A percentile compares a stretch with the other conserved stretches of the same genome.
Evolutionary conservation across 2,888 invertebrate genomes (phyloP).

Genomic region (Chaetogeoica ovagalla): DNA sequence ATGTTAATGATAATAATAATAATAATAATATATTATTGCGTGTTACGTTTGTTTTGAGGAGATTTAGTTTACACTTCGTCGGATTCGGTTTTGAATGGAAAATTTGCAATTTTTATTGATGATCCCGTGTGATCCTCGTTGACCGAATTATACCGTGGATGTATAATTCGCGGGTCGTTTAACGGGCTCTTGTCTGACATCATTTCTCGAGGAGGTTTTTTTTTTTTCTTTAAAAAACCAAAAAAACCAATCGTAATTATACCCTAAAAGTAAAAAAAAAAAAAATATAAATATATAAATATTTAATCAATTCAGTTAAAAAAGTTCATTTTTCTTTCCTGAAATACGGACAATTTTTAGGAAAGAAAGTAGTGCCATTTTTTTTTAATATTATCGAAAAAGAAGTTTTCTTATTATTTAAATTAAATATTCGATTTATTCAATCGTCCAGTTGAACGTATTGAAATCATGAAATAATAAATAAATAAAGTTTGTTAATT

Average conservation of each 20-base stretch:
- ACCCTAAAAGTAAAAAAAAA: constrained; percentile 13
- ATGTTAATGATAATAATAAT: too few species aligned
- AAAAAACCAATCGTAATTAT: constrained; percentile 31
- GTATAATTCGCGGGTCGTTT: constrained; percentile 31
- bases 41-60: background rate
- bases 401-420: too few species aligned
- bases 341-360: too few species aligned
- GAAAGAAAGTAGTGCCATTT: too few species aligned
- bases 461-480: too few species aligned
- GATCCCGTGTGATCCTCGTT: constrained; percentile 33
- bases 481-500: too few species aligned
- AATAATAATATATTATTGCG: background rate
- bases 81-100: constrained; percentile 11
- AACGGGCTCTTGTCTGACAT: constrained; percentile 39
- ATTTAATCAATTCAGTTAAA: too few species aligned
- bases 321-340: too few species aligned
- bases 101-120: background rate
- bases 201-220: constrained; percentile 37
- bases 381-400: too few species aligned
- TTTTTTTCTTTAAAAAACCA: constrained; percentile 46
- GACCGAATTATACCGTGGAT: constrained; percentile 44
- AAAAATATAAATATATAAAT: background rate
- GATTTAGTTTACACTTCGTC: constrained; percentile 26
- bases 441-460: too few species aligned
- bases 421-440: too few species aligned